phyloP scores from a whole-genome alignment of 2,113 vertebrate genomes.

The Anas platyrhynchos region DNA sequence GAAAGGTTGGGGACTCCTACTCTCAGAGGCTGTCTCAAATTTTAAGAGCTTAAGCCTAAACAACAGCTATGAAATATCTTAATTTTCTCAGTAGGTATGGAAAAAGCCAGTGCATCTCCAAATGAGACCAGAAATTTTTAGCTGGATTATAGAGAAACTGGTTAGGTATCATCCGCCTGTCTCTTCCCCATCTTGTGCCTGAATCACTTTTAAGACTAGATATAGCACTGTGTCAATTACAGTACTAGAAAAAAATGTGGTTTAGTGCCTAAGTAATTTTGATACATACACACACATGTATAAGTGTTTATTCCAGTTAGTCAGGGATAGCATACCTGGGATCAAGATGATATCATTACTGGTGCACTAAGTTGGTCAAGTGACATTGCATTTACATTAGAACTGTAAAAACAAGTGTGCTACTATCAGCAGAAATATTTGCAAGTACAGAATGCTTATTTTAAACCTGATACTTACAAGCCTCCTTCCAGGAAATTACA shows the following conservation, averaged over 20 bases:
- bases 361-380: neutral
- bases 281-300: neutral
- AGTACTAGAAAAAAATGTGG: neutral
- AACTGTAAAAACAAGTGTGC: neutral
- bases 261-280: neutral
- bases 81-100: rapidly evolving
- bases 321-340: neutral
- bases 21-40: neutral
- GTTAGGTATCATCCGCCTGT: neutral
- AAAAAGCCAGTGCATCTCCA: neutral
- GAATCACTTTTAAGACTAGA: neutral
- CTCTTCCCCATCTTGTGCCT: neutral
- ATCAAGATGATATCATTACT: neutral
- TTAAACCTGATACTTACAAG: constrained; percentile 85
- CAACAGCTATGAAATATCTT: neutral
- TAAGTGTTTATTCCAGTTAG: neutral
- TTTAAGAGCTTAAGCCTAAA: neutral
- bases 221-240: neutral
- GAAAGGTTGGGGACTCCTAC: neutral
- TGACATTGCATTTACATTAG: neutral
- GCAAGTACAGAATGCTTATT: neutral
- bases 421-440: neutral
- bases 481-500: constrained; percentile 99
- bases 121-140: neutral
- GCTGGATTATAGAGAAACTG: neutral